Conservation (phyloP, 2,888 invertebrate species). For the Malachius bipustulatus region DNA sequence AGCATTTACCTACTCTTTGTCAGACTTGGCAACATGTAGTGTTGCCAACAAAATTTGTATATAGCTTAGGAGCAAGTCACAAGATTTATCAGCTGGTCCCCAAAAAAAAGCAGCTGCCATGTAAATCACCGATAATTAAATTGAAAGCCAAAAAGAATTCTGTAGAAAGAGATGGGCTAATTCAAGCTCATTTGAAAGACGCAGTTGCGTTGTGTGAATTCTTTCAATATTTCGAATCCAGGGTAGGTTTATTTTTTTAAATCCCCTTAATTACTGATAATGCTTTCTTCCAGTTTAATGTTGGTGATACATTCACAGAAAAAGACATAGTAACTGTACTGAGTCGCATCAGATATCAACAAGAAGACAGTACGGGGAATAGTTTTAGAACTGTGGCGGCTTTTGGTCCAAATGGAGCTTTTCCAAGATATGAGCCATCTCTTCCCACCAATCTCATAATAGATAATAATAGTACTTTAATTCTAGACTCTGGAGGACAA, state of each 20-base stretch:
- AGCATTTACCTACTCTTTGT: constrained; percentile 52
- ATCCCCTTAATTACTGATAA: not conserved
- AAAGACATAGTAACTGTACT: constrained; percentile 56
- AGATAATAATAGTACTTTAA: constrained; percentile 63
- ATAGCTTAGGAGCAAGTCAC: constrained; percentile 61
- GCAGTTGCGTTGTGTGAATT: constrained; percentile 83
- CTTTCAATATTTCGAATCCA: constrained; percentile 58
- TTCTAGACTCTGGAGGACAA: constrained; percentile 93
- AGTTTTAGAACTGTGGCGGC: constrained; percentile 82
- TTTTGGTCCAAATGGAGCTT: constrained; percentile 75
- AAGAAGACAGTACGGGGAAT: constrained; percentile 58
- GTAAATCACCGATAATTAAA: constrained; percentile 69
- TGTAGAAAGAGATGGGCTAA: constrained; percentile 71
- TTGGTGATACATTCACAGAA: constrained; percentile 44
- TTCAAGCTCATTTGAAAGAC: constrained; percentile 73
- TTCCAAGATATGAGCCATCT: constrained; percentile 73
- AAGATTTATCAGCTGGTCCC: constrained; percentile 52
- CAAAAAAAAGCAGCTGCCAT: constrained; percentile 44
- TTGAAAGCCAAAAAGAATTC: constrained; percentile 81
- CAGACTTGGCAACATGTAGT: constrained; percentile 54
- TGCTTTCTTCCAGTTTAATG: constrained; percentile 24
- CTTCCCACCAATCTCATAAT: constrained; percentile 56
- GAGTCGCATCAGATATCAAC: constrained; percentile 59
- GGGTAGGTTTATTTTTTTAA: constrained; percentile 37
- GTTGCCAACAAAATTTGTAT: constrained; percentile 56